Base-by-base conservation (phyloP, 2,888 invertebrate species). In the Synanthedon vespiformis region DNA sequence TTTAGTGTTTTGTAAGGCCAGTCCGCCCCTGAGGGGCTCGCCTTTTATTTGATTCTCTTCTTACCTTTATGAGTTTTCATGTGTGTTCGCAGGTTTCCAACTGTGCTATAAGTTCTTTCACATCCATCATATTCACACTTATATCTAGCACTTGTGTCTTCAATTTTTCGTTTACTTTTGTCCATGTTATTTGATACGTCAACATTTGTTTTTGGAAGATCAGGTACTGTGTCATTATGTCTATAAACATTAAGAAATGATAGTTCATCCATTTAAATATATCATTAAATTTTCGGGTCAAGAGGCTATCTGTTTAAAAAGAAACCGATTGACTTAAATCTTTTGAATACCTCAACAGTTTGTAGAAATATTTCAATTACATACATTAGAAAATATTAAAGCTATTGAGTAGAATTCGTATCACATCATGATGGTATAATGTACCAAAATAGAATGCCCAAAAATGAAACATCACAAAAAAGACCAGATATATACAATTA, bases 41-140 rank as follows among this genome's bases (percentile, higher is more conserved):
- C 5, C 22, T 22, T 22, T 22, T 22, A 22, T 22, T 22, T 22
- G 4, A 22, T 22, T 22, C 22, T 22, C 22, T 8, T 34, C 34
- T 58, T 87, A 96, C 97, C 97, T 92, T 94, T 95, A 72, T 98
- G 97, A 54, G 96, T 96, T 89, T 97, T 98, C 90, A 96, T 92
- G 84, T 98, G 98, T 56, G 97, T 97, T 70, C 96, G 91, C 60
- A 98, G 89, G 84, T 98, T 98, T 52, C 97, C 97, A 61, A 95
- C 93, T 5, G 97, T 97, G 74, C 96, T 97, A 78, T 97, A 97
- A 53, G 95, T 95, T 63, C 96, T 89, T 58, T 90, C 89, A 76
- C 97, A 97, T 13, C 95, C 95, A 57, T 94, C 93, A 80, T 93
- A 96, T 81, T 96, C 94, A 83, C 97, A 98, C 68, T 90, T 91